phyloP scores from a whole-genome alignment of 2,888 invertebrate genomes.

The Balanococcus diminutus region DNA sequence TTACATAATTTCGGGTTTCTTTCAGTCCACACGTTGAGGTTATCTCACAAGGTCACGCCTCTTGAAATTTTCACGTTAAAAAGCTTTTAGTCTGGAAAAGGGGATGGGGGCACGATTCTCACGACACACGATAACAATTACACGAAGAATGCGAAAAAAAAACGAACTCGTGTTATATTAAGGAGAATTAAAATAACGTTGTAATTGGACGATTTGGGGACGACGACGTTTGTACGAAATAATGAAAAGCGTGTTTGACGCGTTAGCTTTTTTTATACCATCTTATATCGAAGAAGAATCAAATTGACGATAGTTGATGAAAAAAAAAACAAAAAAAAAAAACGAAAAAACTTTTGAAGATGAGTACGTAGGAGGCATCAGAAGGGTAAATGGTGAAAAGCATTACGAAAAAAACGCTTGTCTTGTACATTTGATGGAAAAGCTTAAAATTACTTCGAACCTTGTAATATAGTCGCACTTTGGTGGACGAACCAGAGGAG shows the following conservation, averaged over 20 bases:
- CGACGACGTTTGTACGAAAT: background rate
- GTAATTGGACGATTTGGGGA: background rate
- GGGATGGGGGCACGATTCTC: background rate
- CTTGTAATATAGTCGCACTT: background rate
- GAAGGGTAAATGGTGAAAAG: background rate
- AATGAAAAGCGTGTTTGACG: background rate
- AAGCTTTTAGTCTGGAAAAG: background rate
- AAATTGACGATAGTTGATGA: background rate
- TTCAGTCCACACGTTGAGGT: background rate
- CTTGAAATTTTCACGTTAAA: background rate
- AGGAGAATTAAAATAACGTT: background rate
- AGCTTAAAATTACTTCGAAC: constrained; percentile 8
- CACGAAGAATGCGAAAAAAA: background rate
- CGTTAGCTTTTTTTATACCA: background rate
- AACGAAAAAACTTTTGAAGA: background rate
- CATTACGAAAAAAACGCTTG: background rate
- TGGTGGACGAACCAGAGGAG: background rate
- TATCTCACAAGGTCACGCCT: background rate
- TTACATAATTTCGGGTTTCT: background rate
- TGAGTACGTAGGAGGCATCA: too few species aligned
- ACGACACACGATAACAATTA: background rate
- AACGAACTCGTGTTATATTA: background rate
- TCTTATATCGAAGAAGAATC: background rate
- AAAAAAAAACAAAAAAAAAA: background rate
- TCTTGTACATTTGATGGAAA: constrained; percentile 5